Evolutionary conservation across 2,113 vertebrate species (phyloP).

Genomic region (Archocentrus centrarchus): DNA sequence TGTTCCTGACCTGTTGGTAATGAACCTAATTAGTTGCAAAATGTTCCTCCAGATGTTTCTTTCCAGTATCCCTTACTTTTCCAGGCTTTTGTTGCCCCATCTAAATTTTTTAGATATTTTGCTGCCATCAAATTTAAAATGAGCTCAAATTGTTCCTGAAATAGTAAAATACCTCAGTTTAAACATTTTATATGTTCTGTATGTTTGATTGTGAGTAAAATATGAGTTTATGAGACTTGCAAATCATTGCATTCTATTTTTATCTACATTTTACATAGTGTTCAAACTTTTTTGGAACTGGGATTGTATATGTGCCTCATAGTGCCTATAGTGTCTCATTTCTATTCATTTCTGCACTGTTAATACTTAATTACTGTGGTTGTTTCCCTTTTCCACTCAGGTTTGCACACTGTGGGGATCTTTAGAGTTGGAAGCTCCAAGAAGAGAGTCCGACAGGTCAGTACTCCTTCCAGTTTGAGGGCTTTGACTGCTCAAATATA

Average conservation of each 20-base stretch:
- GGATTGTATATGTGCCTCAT: not conserved
- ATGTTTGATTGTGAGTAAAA: not conserved
- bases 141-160: not conserved
- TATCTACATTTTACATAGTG: too few relatives aligned
- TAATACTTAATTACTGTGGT: not conserved
- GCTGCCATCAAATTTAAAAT: not conserved
- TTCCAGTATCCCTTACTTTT: not conserved
- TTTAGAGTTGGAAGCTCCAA: conserved; percentile 99
- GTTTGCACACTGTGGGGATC: conserved; percentile 97
- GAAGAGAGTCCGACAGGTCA: conserved; percentile 98
- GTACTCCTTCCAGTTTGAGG: not conserved
- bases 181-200: not conserved
- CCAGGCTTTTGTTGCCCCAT: not conserved
- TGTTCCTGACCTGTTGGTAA: not conserved
- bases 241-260: too few relatives aligned
- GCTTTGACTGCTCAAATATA: too few relatives aligned
- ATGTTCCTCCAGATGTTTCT: too few relatives aligned
- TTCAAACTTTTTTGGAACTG: not conserved
- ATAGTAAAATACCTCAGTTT: not conserved
- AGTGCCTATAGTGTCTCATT: not conserved
- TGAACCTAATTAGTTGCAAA: not conserved
- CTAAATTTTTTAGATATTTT: not conserved
- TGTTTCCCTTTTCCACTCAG: conserved; percentile 68
- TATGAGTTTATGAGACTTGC: too few relatives aligned
- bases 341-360: not conserved